Percentiles rank a stretch among this genome's conserved stretches.
These are phyloP conservation scores for Synanthedon formicaeformis DNA, from an alignment of 2,888 invertebrate genomes.

Conservation along the genomic window DNA sequence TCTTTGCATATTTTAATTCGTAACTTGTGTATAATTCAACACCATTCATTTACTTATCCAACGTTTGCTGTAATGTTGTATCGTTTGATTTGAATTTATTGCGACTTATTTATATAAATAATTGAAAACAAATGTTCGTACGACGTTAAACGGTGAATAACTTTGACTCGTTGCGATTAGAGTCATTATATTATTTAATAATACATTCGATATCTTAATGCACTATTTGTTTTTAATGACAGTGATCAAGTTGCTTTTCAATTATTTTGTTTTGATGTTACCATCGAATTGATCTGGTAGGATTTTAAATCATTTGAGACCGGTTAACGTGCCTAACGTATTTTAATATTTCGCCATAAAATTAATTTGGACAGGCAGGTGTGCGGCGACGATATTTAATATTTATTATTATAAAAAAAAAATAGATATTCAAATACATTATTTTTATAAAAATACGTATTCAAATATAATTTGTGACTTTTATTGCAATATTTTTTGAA, in stretches of 20 bases:
- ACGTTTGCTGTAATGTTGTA: slow-evolving; percentile 4
- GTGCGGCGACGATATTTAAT: slow-evolving; percentile 3
- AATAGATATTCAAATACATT: too few relatives aligned
- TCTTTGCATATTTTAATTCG: slow-evolving; percentile 15
- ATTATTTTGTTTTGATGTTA: slow-evolving; percentile 1
- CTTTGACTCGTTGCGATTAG: background rate
- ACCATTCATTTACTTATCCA: slow-evolving; percentile 15
- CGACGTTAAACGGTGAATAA: background rate
- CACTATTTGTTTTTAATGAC: too few relatives aligned
- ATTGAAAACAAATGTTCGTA: background rate
- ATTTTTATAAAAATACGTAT: too few relatives aligned
- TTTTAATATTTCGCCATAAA: slow-evolving; percentile 4
- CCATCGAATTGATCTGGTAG: slow-evolving; percentile 2
- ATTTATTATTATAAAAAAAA: background rate
- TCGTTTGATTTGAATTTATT: background rate
- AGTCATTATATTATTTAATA: too few relatives aligned
- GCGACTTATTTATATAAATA: background rate
- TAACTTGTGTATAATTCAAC: slow-evolving; percentile 19
- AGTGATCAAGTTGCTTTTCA: background rate
- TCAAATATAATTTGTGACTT: too few relatives aligned
- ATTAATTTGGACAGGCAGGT: slow-evolving; percentile 10
- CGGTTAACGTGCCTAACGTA: background rate
- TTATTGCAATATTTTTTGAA: too few relatives aligned
- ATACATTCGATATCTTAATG: too few relatives aligned
- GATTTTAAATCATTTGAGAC: slow-evolving; percentile 2